Conservation (phyloP, 1,140 invertebrate genomes). For the Drosophila lini region DNA sequence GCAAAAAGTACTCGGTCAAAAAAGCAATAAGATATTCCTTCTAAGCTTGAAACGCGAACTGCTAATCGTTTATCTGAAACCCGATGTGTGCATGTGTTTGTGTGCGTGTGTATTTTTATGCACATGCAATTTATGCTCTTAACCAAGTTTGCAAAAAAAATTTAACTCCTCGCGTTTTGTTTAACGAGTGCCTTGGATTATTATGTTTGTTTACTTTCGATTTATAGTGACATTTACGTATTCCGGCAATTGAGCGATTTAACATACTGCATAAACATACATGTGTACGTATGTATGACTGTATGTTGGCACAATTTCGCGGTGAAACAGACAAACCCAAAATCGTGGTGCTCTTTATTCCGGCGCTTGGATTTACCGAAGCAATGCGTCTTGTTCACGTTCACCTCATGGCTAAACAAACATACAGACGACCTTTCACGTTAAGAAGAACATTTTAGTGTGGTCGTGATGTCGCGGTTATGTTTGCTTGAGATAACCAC, state of each 20-base stretch:
- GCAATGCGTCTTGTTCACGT: conserved; percentile 1
- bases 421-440: neutral
- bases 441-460: neutral
- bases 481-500: neutral
- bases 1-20: neutral
- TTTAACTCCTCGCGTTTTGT: neutral
- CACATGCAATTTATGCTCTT: conserved; percentile 46
- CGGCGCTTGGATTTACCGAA: neutral
- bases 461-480: neutral
- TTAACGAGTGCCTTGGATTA: neutral
- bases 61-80: neutral
- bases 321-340: conserved; percentile 9
- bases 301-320: conserved; percentile 23
- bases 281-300: conserved; percentile 14
- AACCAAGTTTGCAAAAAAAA: conserved; percentile 16
- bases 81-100: conserved; percentile 25
- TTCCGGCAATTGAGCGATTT: neutral
- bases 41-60: neutral
- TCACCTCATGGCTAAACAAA: neutral
- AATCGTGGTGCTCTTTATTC: conserved; percentile 21
- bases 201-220: neutral
- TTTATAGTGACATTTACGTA: neutral
- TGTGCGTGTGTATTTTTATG: conserved; percentile 41
- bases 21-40: neutral
- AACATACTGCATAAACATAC: neutral